phyloP scores from a whole-genome alignment of 2,113 vertebrate genomes.

The Acrocephalus kingi region DNA sequence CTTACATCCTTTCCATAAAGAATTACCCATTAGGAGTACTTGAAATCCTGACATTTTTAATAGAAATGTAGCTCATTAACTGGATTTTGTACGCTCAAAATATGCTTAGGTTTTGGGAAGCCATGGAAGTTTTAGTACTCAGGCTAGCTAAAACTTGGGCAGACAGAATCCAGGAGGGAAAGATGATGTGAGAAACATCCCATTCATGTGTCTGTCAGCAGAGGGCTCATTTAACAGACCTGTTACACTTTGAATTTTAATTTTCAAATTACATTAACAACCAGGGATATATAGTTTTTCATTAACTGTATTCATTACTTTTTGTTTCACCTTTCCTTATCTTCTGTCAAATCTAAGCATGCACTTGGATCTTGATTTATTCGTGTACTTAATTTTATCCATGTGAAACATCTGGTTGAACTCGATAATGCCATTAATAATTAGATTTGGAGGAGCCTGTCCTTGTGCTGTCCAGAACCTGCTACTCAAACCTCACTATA shows the following conservation, averaged over 20 bases:
- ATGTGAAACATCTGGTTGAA: slow-evolving; percentile 47
- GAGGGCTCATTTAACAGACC: not conserved
- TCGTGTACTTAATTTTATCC: slow-evolving; percentile 46
- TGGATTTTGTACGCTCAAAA: not conserved
- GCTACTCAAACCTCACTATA: not conserved
- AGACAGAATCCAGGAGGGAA: not conserved
- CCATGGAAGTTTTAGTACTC: not conserved
- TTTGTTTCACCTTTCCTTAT: slow-evolving; percentile 42
- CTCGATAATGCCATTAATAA: slow-evolving; percentile 56
- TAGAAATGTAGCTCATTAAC: not conserved
- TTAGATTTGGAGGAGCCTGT: not conserved
- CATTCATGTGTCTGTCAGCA: not conserved
- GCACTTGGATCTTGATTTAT: slow-evolving; percentile 23
- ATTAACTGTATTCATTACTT: slow-evolving; percentile 20
- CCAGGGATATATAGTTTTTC: not conserved
- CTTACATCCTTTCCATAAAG: not conserved
- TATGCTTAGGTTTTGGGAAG: not conserved
- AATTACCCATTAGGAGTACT: not conserved
- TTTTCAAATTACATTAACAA: not conserved
- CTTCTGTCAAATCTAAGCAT: slow-evolving; percentile 19
- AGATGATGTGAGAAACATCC: not conserved
- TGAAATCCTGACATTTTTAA: not conserved
- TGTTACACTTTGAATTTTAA: not conserved
- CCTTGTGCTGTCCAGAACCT: not conserved
- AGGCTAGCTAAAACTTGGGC: not conserved